A percentile compares a stretch with the other conserved stretches of the same genome.
These are phyloP conservation scores for Leistus spinibarbis DNA, from an alignment of 2,888 invertebrate species.

Conservation along the genomic window DNA sequence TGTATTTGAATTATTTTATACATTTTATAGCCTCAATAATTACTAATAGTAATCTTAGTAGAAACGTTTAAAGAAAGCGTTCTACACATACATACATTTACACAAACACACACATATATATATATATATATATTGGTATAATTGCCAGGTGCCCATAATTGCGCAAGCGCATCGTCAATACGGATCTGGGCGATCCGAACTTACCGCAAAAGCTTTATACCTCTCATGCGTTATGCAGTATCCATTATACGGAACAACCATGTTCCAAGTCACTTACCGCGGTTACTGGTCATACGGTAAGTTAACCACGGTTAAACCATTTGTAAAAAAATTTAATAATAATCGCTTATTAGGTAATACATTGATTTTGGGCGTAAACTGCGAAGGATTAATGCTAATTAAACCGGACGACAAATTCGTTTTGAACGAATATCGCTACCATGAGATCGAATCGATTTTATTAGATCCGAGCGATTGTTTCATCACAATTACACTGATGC, in stretches of 20 bases:
- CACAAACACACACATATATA: too few relatives aligned
- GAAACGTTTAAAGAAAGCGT: too few relatives aligned
- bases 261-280: conserved; percentile 81
- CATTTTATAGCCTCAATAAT: too few relatives aligned
- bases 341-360: conserved; percentile 51
- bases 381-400: conserved; percentile 89
- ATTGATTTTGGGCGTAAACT: conserved; percentile 83
- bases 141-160: conserved; percentile 70
- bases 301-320: neutral
- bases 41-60: too few relatives aligned
- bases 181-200: conserved; percentile 88
- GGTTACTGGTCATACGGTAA: conserved; percentile 91
- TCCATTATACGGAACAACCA: conserved; percentile 68
- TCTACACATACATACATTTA: too few relatives aligned
- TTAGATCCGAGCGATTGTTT: conserved; percentile 92
- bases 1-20: too few relatives aligned
- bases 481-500: conserved; percentile 84
- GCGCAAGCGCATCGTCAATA: conserved; percentile 90
- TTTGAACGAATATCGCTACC: conserved; percentile 87
- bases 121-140: neutral
- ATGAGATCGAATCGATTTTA: conserved; percentile 88
- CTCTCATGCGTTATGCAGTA: conserved; percentile 96
- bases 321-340: neutral
- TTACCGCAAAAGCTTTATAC: conserved; percentile 92
- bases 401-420: conserved; percentile 92